A percentile compares a stretch with the other conserved stretches of the same genome.
These are phyloP conservation scores for Pollimyrus isidori DNA, from an alignment of 2,113 vertebrate genomes.

Conservation along the genomic window DNA sequence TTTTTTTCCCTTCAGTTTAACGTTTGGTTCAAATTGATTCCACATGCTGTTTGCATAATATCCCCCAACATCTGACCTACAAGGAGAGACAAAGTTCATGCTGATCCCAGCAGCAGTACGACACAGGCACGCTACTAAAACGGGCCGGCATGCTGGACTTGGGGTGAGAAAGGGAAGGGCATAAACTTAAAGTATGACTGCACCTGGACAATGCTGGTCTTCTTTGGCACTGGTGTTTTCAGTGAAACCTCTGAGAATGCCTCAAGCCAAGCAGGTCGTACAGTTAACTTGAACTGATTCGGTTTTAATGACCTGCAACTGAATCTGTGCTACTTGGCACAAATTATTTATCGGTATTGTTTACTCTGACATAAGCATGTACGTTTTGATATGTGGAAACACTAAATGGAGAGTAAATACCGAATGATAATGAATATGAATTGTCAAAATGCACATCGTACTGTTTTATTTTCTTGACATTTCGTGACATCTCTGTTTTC, in stretches of 20 bases:
- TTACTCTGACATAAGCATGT: neutral
- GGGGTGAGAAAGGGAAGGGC: neutral
- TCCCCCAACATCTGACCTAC: slow-evolving; percentile 31
- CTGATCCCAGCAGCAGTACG: slow-evolving; percentile 1
- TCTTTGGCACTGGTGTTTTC: neutral
- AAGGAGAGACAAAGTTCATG: slow-evolving; percentile 36
- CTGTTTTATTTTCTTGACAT: neutral
- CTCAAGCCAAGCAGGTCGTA: neutral
- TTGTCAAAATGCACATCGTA: neutral
- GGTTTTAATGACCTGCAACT: neutral
- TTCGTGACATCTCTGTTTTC: neutral
- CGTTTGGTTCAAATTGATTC: slow-evolving; percentile 52
- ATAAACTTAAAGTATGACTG: neutral
- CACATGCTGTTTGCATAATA: slow-evolving; percentile 59
- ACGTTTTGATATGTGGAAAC: neutral
- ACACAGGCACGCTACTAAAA: neutral
- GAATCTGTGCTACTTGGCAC: neutral
- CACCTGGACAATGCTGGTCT: neutral
- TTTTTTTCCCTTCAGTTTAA: slow-evolving; percentile 34
- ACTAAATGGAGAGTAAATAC: neutral
- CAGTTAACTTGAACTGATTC: neutral
- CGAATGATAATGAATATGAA: neutral
- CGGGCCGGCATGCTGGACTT: neutral
- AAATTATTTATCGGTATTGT: neutral
- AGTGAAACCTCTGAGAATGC: neutral